These are phyloP conservation scores for Melanogrammus aeglefinus DNA, from an alignment of 2,797 vertebrate genomes.

Conservation along the genomic window DNA sequence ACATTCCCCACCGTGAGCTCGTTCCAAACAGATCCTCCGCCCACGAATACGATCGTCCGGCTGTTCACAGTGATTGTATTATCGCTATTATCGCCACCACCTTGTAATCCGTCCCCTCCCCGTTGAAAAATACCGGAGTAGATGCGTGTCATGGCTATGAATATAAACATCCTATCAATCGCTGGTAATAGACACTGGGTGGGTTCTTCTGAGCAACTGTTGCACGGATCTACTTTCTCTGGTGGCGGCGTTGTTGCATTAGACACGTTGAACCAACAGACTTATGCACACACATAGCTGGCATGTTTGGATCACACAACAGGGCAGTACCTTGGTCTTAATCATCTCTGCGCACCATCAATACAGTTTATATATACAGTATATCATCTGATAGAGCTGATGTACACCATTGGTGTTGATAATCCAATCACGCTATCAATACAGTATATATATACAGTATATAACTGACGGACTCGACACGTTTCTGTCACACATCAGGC, in stretches of 20 bases:
- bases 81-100: not conserved
- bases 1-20: not conserved
- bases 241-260: not conserved
- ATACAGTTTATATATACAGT: not conserved
- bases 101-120: not conserved
- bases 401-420: not conserved
- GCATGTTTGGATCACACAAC: constrained; percentile 15
- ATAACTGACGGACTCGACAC: not conserved
- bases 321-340: not conserved
- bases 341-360: not conserved
- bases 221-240: too few species aligned
- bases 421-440: constrained; percentile 2
- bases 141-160: not conserved
- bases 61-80: not conserved
- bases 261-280: not conserved
- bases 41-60: not conserved
- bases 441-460: constrained; percentile 2
- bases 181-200: not conserved
- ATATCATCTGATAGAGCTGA: not conserved
- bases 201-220: too few species aligned
- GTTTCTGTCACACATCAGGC: not conserved
- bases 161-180: not conserved
- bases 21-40: not conserved
- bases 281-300: not conserved
- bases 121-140: not conserved